phyloP scores from a whole-genome alignment of 2,113 vertebrate species.

The Vimba vimba region DNA sequence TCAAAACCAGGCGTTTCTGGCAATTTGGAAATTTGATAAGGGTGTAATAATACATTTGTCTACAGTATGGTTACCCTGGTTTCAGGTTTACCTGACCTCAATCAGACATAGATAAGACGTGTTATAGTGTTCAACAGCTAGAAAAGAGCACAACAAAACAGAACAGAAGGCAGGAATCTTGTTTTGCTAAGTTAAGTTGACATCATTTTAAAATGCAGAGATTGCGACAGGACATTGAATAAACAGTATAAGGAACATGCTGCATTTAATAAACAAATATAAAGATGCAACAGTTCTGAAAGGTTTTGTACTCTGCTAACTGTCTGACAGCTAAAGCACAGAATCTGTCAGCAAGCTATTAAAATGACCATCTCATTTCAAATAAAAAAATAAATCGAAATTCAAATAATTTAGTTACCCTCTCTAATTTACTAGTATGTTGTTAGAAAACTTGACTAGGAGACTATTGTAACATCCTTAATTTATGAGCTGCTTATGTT shows the following conservation, averaged over 20 bases:
- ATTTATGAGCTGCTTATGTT: background rate
- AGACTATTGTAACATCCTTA: background rate
- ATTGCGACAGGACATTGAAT: background rate
- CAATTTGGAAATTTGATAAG: background rate
- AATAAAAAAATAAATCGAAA: background rate
- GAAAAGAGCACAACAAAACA: background rate
- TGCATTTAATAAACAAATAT: background rate
- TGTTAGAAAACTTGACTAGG: background rate
- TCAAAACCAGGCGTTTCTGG: background rate
- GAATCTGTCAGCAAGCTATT: background rate
- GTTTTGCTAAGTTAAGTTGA: background rate
- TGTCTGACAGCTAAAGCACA: too few relatives aligned
- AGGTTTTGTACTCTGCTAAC: background rate
- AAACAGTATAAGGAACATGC: background rate
- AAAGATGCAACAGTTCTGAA: background rate
- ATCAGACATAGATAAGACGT: background rate
- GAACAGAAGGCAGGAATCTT: background rate
- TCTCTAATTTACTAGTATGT: background rate
- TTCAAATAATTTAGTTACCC: background rate
- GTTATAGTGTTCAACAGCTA: background rate
- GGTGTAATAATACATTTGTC: conserved; percentile 9
- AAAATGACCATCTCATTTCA: background rate
- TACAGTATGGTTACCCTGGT: background rate
- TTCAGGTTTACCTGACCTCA: conserved; percentile 2
- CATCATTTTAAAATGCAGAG: background rate